Conservation (phyloP, 64 coral and sea anemone species). For the Astreopora myriophthalma region DNA sequence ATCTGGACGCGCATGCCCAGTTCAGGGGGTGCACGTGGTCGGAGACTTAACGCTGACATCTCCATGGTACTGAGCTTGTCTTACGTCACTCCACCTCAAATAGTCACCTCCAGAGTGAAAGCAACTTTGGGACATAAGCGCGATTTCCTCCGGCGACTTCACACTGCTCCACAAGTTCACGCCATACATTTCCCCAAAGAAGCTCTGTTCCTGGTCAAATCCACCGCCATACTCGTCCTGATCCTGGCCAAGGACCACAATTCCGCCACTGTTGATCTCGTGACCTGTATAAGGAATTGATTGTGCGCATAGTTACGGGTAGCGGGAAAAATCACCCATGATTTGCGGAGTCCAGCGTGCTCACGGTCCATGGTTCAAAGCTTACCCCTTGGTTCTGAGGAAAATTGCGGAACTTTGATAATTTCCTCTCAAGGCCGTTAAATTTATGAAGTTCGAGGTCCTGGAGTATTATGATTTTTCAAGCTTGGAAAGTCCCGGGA, state of each 20-base stretch:
- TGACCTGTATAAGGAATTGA: too few relatives aligned
- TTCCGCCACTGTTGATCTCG: not conserved
- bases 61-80: not conserved
- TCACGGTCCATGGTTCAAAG: too few relatives aligned
- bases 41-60: not conserved
- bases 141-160: not conserved
- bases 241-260: slow-evolving; percentile 43
- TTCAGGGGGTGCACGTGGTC: not conserved
- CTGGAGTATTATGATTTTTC: too few relatives aligned
- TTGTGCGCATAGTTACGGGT: not conserved
- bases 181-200: not conserved
- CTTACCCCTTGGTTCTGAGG: too few relatives aligned
- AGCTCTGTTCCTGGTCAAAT: slow-evolving; percentile 20
- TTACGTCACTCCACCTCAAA: slow-evolving; percentile 12
- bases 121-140: not conserved
- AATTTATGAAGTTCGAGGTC: too few relatives aligned
- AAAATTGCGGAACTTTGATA: too few relatives aligned
- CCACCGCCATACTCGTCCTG: slow-evolving; percentile 25
- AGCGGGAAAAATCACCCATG: too few relatives aligned
- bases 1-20: not conserved
- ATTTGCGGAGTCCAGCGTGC: too few relatives aligned
- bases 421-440: too few relatives aligned
- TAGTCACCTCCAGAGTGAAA: not conserved
- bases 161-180: slow-evolving; percentile 33
- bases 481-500: too few relatives aligned